Percentiles rank a stretch among this genome's conserved stretches.
phyloP scores from a whole-genome alignment of 2,888 invertebrate genomes.

The Fragum fragum region DNA sequence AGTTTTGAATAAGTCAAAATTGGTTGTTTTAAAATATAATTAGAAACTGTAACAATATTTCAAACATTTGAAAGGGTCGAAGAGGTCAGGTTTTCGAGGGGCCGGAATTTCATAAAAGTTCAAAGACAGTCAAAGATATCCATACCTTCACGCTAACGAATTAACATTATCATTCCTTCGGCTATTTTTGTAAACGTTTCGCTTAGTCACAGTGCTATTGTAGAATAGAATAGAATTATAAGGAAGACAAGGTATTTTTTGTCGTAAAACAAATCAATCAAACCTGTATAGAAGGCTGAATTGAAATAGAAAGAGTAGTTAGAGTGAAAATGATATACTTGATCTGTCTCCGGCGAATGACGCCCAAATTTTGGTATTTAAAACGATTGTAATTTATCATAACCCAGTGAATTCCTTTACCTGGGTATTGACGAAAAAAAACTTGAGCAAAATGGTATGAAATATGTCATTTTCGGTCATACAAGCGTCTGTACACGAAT shows the following conservation, averaged over 20 bases:
- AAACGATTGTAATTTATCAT: constrained; percentile 11
- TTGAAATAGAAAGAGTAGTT: constrained; percentile 12
- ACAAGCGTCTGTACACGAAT: too few relatives aligned
- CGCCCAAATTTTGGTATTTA: constrained; percentile 3
- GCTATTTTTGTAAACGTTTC: background rate
- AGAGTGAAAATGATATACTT: constrained; percentile 27
- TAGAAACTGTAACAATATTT: too few relatives aligned
- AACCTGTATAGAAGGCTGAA: background rate
- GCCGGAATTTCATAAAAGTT: too few relatives aligned
- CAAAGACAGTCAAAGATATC: too few relatives aligned
- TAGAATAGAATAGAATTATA: background rate
- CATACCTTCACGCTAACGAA: constrained; percentile 2
- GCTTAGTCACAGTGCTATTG: constrained; percentile 14
- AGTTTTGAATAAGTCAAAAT: too few relatives aligned
- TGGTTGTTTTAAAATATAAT: too few relatives aligned
- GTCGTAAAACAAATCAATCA: constrained; percentile 21
- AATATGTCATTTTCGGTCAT: too few relatives aligned
- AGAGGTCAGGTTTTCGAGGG: too few relatives aligned
- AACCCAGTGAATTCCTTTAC: background rate
- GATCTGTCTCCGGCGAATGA: background rate
- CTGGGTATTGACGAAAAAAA: too few relatives aligned
- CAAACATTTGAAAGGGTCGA: too few relatives aligned
- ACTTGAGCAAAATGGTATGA: too few relatives aligned
- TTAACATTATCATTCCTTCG: background rate
- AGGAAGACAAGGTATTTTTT: too few relatives aligned